phyloP scores from a whole-genome alignment of 2,113 vertebrate genomes.

The Antidorcas marsupialis region DNA sequence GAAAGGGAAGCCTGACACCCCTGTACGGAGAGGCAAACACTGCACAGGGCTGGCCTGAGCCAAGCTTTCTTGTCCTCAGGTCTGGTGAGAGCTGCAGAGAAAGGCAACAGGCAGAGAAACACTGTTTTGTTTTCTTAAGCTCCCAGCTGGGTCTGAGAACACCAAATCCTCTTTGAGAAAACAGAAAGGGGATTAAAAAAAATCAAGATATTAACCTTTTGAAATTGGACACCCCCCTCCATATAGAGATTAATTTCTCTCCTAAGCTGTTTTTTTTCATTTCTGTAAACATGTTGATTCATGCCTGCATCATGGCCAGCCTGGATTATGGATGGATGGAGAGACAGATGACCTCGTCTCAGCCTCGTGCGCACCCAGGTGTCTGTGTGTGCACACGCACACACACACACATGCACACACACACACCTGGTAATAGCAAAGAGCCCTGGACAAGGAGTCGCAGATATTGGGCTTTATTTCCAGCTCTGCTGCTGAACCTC shows the following conservation, averaged over 20 bases:
- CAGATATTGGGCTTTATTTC: background rate
- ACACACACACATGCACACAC: no score
- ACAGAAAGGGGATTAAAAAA: constrained; percentile 63
- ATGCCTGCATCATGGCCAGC: background rate
- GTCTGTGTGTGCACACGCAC: background rate
- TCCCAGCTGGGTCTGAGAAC: constrained; percentile 61
- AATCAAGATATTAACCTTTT: constrained; percentile 72
- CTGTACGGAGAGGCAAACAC: background rate
- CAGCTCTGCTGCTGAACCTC: background rate
- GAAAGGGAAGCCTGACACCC: background rate
- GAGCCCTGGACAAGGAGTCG: background rate
- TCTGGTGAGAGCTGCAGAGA: background rate
- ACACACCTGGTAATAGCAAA: background rate
- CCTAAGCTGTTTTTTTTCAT: constrained; percentile 43
- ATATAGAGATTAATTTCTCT: constrained; percentile 66
- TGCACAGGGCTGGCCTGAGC: background rate
- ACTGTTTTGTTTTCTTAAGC: constrained; percentile 43
- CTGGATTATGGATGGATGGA: constrained; percentile 32
- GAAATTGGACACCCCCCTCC: constrained; percentile 23
- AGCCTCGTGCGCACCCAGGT: no score
- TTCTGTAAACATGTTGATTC: constrained; percentile 67
- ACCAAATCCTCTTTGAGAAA: constrained; percentile 73
- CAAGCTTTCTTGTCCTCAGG: background rate
- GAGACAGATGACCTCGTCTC: background rate
- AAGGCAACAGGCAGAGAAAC: background rate